A percentile compares a stretch with the other conserved stretches of the same genome.
Evolutionary conservation across 2,888 invertebrate species (phyloP).

Genomic region (Limnephilus lunatus): DNA sequence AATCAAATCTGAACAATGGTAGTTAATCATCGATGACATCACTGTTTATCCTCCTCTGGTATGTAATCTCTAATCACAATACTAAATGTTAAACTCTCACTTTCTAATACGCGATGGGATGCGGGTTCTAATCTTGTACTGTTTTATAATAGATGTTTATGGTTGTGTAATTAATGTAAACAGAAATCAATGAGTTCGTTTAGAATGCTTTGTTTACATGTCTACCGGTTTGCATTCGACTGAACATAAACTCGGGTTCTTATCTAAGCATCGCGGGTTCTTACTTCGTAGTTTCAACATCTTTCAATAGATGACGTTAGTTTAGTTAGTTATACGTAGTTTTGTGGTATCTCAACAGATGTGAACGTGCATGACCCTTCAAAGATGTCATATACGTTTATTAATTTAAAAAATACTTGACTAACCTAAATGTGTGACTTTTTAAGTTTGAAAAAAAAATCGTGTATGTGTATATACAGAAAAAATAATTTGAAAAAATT

Average conservation of each 20-base stretch:
- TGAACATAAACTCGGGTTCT: not conserved
- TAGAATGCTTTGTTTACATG: not conserved
- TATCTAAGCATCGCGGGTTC: not conserved
- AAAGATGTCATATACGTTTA: no score
- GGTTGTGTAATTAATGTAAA: not conserved
- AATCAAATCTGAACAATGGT: not conserved
- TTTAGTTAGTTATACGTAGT: no score
- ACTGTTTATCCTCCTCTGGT: not conserved
- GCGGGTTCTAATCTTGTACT: not conserved
- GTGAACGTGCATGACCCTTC: no score
- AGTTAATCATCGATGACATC: not conserved
- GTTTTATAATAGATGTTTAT: not conserved
- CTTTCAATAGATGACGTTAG: no score
- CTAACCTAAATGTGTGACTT: no score
- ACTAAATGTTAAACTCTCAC: not conserved
- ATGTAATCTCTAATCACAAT: not conserved
- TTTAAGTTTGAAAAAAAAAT: no score
- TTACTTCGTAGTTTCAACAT: no score
- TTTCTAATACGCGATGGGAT: not conserved
- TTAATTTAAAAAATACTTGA: no score
- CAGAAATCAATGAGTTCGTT: not conserved
- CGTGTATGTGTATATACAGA: no score
- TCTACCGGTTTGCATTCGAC: not conserved
- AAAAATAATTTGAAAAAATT: no score
- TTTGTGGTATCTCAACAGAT: no score